phyloP scores from a whole-genome alignment of 2,888 invertebrate genomes.

The Phalera bucephala region DNA sequence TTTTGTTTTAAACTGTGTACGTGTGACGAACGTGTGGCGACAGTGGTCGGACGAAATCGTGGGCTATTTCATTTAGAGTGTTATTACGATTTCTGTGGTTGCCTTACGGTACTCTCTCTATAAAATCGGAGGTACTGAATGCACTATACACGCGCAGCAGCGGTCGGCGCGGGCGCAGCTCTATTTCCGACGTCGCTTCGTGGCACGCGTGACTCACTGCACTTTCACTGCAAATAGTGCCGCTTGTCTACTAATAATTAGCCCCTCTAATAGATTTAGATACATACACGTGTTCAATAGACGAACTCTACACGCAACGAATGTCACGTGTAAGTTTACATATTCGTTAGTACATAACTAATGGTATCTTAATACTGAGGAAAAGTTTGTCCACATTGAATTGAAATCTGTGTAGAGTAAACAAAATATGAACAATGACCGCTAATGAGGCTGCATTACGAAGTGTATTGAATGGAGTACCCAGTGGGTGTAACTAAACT shows the following conservation, averaged over 20 bases:
- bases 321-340: too few species aligned
- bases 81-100: too few species aligned
- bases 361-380: too few species aligned
- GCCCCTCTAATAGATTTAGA: conserved; percentile 45
- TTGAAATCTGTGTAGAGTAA: too few species aligned
- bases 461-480: neutral
- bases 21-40: too few species aligned
- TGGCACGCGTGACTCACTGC: conserved; percentile 61
- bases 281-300: conserved; percentile 22
- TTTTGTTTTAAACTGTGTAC: too few species aligned
- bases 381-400: too few species aligned
- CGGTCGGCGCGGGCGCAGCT: conserved; percentile 37
- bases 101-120: too few species aligned
- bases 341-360: neutral
- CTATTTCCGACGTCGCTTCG: conserved; percentile 59
- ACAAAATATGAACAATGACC: too few species aligned
- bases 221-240: conserved; percentile 70
- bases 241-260: conserved; percentile 56
- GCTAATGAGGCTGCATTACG: neutral
- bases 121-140: too few species aligned
- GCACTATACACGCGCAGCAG: neutral
- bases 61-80: too few species aligned
- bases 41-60: too few species aligned
- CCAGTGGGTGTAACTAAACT: conserved; percentile 7
- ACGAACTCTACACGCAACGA: conserved; percentile 10